Conservation (phyloP, 2,113 vertebrate species). For the Forbesichthys agassizii region DNA sequence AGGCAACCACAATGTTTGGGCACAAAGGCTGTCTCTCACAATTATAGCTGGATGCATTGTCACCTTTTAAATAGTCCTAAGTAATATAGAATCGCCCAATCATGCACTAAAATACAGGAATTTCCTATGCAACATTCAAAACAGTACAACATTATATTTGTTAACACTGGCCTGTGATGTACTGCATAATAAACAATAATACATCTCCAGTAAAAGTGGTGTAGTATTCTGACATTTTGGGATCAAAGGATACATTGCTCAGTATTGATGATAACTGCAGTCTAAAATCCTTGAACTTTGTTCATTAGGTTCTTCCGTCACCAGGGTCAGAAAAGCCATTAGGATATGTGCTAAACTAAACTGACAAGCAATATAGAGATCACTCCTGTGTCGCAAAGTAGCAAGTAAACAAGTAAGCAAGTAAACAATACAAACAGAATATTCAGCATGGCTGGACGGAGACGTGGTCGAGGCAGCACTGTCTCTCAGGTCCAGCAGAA, state of each 20-base stretch:
- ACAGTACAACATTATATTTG: no score
- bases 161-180: no score
- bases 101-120: no score
- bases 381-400: background rate
- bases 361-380: conserved; percentile 5
- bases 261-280: conserved; percentile 20
- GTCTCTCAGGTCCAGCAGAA: conserved; percentile 34
- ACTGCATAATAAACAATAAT: no score
- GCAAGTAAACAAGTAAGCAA: conserved; percentile 7
- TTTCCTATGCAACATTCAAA: no score
- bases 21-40: conserved; percentile 43
- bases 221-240: background rate
- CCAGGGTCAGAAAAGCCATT: conserved; percentile 45
- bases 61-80: background rate
- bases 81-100: no score
- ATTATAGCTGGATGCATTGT: background rate
- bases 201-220: no score
- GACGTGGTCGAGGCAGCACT: conserved; percentile 57
- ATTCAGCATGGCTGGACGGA: conserved; percentile 63
- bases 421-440: conserved; percentile 9
- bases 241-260: background rate
- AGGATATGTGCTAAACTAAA: conserved; percentile 15
- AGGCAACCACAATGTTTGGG: conserved; percentile 31
- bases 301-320: conserved; percentile 54
- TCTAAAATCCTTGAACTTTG: conserved; percentile 67